phyloP scores from a whole-genome alignment of 2,113 vertebrate genomes.

The Meriones unguiculatus region DNA sequence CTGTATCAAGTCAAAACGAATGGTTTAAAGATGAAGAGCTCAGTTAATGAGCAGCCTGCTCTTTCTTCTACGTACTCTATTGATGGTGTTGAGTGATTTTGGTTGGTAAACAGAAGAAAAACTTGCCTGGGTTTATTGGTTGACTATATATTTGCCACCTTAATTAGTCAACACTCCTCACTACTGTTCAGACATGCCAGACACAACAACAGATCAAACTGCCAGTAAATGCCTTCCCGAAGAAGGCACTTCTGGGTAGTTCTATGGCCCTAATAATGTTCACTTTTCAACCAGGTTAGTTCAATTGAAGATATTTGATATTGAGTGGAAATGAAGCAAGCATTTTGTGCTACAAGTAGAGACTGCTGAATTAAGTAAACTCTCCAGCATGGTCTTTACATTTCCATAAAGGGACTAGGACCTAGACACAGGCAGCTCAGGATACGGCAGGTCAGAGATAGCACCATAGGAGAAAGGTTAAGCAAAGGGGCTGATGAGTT shows the following conservation, averaged over 20 bases:
- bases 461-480: background rate
- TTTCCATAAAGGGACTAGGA: background rate
- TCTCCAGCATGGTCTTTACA: background rate
- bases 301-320: background rate
- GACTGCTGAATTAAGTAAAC: background rate
- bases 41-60: background rate
- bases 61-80: background rate
- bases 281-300: slow-evolving; percentile 6
- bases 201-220: background rate
- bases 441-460: no score
- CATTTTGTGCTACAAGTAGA: background rate
- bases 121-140: background rate
- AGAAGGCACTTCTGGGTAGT: background rate
- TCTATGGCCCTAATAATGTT: background rate
- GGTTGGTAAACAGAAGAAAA: background rate
- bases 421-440: background rate
- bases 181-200: background rate
- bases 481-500: background rate
- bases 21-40: slow-evolving; percentile 33
- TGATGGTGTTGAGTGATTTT: background rate
- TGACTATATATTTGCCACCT: background rate
- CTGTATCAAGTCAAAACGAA: slow-evolving; percentile 22
- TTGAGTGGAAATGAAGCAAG: no score
- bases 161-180: background rate
- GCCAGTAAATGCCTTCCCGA: background rate